Evolutionary conservation across 2,797 vertebrate genomes (phyloP).

Genomic region (Stomatorhinus walkeri): DNA sequence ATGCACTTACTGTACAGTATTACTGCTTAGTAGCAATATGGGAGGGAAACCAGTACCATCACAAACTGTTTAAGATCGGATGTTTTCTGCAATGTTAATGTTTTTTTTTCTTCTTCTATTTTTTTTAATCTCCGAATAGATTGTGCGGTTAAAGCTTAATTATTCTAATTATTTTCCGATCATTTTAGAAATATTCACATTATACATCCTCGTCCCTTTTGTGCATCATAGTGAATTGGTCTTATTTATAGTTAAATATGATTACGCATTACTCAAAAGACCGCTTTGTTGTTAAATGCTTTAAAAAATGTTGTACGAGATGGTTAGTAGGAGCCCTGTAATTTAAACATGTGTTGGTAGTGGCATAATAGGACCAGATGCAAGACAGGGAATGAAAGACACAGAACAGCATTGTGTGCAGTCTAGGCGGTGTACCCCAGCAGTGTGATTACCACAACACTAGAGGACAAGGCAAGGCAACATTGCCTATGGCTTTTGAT

Average conservation of each 20-base stretch:
- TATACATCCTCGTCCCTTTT: neutral
- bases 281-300: neutral
- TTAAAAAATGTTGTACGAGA: neutral
- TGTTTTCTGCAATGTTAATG: neutral
- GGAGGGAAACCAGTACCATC: neutral
- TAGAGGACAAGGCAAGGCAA: conserved; percentile 19
- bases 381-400: neutral
- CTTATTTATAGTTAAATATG: neutral
- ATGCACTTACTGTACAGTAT: neutral
- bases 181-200: neutral
- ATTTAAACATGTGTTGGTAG: neutral
- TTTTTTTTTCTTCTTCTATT: neutral
- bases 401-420: neutral
- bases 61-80: neutral
- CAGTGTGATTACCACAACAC: neutral
- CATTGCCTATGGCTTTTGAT: conserved; percentile 23
- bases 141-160: neutral
- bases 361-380: neutral
- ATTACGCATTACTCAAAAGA: neutral
- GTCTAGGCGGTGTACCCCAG: neutral
- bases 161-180: neutral
- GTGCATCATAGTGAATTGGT: neutral
- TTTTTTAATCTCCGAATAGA: neutral
- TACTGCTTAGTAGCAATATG: neutral
- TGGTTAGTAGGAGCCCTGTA: neutral